These are phyloP conservation scores for Slavum lentiscoides DNA, from an alignment of 2,888 invertebrate species.

Conservation along the genomic window DNA sequence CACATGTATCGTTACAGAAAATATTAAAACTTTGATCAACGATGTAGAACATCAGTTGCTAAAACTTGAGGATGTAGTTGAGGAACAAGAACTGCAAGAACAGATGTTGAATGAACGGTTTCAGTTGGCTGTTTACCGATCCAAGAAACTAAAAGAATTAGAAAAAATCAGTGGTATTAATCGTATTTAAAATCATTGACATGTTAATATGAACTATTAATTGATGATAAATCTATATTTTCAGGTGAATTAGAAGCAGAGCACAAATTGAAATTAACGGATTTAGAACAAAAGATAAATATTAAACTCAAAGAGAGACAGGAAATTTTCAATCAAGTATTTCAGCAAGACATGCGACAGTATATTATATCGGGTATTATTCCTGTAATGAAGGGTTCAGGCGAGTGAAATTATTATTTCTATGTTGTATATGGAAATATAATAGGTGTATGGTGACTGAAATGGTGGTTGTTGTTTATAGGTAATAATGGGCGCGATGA, in stretches of 20 bases:
- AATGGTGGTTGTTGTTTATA: constrained; percentile 24
- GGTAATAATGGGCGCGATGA: constrained; percentile 40
- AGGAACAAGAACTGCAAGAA: constrained; percentile 71
- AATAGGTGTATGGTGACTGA: not conserved
- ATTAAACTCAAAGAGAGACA: constrained; percentile 68
- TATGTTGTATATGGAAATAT: not conserved
- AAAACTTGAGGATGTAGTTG: constrained; percentile 71
- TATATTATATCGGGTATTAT: constrained; percentile 68
- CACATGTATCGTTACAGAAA: constrained; percentile 58
- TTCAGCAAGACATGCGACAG: constrained; percentile 69
- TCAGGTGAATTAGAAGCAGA: constrained; percentile 65
- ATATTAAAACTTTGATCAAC: constrained; percentile 66
- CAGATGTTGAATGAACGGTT: constrained; percentile 73
- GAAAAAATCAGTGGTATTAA: constrained; percentile 64
- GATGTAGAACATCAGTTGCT: constrained; percentile 69
- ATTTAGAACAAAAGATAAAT: constrained; percentile 65
- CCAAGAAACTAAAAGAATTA: constrained; percentile 68
- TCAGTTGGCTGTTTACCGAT: constrained; percentile 72
- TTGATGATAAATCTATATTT: constrained; percentile 54
- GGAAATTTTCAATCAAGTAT: constrained; percentile 71
- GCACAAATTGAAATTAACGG: constrained; percentile 65
- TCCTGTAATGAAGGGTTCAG: constrained; percentile 58
- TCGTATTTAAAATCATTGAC: not conserved
- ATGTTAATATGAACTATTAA: not conserved
- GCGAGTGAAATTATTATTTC: constrained; percentile 2